phyloP scores from a whole-genome alignment of 1,140 invertebrate genomes.

The Drosophila nigrodunni region DNA sequence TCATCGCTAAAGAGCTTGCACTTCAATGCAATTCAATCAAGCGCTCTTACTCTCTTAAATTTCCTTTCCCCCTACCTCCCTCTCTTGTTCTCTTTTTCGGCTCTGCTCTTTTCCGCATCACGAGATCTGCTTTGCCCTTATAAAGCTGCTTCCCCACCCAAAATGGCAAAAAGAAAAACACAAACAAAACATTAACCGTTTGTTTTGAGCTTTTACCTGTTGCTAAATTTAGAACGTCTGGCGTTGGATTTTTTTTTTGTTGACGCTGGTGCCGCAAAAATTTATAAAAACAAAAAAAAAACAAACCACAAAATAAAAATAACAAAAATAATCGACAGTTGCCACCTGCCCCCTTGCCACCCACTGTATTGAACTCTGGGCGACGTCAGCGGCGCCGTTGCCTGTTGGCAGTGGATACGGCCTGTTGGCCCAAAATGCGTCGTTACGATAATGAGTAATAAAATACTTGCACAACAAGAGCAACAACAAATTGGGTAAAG shows the following conservation, averaged over 20 bases:
- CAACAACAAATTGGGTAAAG: conserved; percentile 29
- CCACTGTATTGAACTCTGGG: conserved; percentile 54
- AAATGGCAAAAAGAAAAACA: conserved; percentile 25
- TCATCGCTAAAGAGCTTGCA: neutral
- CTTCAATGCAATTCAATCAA: conserved; percentile 4
- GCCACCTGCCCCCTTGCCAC: conserved; percentile 13
- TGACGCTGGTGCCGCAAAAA: conserved; percentile 65
- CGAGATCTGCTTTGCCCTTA: conserved; percentile 64
- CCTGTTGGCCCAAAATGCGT: conserved; percentile 72
- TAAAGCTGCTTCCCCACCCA: conserved; percentile 46
- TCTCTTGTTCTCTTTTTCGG: neutral
- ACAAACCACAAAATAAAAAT: conserved; percentile 26
- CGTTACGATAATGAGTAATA: conserved; percentile 83
- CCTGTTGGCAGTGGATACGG: conserved; percentile 26
- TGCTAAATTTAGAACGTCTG: conserved; percentile 78
- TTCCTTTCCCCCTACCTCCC: neutral
- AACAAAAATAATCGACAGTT: conserved; percentile 22
- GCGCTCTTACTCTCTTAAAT: neutral
- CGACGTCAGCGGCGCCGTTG: conserved; percentile 43
- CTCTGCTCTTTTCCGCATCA: conserved; percentile 53
- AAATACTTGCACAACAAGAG: conserved; percentile 75
- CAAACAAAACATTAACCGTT: conserved; percentile 41
- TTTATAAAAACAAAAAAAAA: conserved; percentile 3
- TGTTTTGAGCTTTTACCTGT: conserved; percentile 72
- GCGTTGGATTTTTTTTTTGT: conserved; percentile 57